Base-by-base conservation (phyloP, 1,140 invertebrate species). In the Hirudo medicinalis region DNA sequence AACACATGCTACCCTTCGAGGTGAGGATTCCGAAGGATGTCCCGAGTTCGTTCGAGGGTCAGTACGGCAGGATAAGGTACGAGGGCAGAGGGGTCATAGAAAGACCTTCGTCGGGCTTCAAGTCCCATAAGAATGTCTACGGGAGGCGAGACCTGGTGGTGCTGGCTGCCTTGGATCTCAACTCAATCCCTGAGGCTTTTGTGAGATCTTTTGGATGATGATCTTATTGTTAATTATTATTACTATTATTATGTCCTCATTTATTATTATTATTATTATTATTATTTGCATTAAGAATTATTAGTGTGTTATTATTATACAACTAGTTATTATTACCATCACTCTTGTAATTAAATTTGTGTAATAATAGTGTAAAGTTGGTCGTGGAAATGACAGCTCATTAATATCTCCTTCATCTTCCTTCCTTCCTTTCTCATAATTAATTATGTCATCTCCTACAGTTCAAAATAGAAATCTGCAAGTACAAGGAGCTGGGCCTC, bases 401-500 rank as follows among this genome's bases (percentile, higher is more conserved):
- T 49, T 17, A 49, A 11, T 17, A 17, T 49, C 43, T 0, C 13
- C 43, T 49, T 49, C 43, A 49, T 49, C 43, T 63, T 63, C 15
- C 22, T 60, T 15, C 15, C 57, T 6, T 60, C 19, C 15, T 25
- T 32, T 63, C 15, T 63, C 15, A 9, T 13, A 20, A 63, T 63
- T 22, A 20, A 63, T 63, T 22, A 3, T 29, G 6, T 69, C 36
- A 15, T 70, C 54, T 3, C 20, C 27, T 15, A 19, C 66, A 72
- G 72, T 69, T 29, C 67, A 68, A 67, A 25, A 71, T 74, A 5
- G 73, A 74, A 53, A 71, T 74, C 25, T 74, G 73, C 70, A 74
- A 74, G 70, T 69, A 71, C 70, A 74, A 74, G 43, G 40, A 63
- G 63, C 22, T 74, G 20, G 73, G 73, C 20, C 40, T 49, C 19